These are phyloP conservation scores for Chrysaora quinquecirrha DNA, from an alignment of 30 jellyfish, hydroid and myxozoan genomes.

Conservation along the genomic window DNA sequence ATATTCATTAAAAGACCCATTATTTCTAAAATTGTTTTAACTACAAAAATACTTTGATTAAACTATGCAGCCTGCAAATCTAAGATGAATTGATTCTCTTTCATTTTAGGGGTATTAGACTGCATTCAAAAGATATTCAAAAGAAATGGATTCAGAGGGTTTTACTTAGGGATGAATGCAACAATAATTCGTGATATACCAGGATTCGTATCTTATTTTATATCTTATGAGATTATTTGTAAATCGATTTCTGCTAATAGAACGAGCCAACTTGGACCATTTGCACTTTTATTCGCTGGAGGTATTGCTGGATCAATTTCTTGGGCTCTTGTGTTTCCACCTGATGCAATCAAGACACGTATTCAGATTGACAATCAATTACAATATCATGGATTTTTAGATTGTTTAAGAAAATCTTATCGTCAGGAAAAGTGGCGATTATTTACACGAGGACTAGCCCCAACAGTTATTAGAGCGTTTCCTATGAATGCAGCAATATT, in stretches of 20 bases:
- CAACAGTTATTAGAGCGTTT: constrained; percentile 83
- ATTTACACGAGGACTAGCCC: constrained; percentile 82
- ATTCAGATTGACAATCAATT: constrained; percentile 71
- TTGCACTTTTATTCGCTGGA: constrained; percentile 82
- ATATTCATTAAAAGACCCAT: too few relatives aligned
- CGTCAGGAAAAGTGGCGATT: constrained; percentile 69
- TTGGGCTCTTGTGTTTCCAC: constrained; percentile 88
- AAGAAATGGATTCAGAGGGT: constrained; percentile 70
- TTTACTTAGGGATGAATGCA: constrained; percentile 77
- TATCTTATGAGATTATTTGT: constrained; percentile 61
- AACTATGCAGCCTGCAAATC: too few relatives aligned
- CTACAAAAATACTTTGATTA: too few relatives aligned
- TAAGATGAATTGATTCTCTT: too few relatives aligned
- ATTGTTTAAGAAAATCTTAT: constrained; percentile 75
- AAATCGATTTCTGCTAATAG: constrained; percentile 28
- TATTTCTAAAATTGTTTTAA: too few relatives aligned
- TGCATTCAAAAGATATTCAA: constrained; percentile 63
- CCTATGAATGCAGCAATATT: constrained; percentile 97
- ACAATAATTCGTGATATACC: constrained; percentile 84
- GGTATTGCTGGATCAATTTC: constrained; percentile 94
- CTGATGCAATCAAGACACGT: constrained; percentile 93
- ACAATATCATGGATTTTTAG: constrained; percentile 66
- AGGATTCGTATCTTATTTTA: constrained; percentile 80
- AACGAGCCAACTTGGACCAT: constrained; percentile 47
- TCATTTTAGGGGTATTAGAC: constrained; percentile 61